Percentiles rank a stretch among this genome's conserved stretches.
phyloP scores from a whole-genome alignment of 2,113 vertebrate genomes.

The Psettodes erumei region DNA sequence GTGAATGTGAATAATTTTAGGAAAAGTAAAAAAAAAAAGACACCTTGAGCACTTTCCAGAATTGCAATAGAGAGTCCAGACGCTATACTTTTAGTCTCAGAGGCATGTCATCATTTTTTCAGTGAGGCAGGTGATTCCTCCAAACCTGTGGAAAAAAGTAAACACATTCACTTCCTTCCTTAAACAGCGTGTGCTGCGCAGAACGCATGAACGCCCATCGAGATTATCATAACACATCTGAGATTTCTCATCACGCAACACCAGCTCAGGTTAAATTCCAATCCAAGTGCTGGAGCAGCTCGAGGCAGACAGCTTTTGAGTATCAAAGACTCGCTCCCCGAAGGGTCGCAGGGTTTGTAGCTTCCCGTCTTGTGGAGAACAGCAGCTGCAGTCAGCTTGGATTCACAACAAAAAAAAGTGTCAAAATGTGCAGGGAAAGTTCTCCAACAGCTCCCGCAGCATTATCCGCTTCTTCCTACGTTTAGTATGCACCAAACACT shows the following conservation, averaged over 20 bases:
- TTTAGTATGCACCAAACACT: neutral
- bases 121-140: neutral
- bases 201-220: neutral
- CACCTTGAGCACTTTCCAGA: neutral
- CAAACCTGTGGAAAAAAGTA: neutral
- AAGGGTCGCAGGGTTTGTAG: neutral
- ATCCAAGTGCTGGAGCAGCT: neutral
- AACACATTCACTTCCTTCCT: neutral
- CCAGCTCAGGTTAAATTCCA: neutral
- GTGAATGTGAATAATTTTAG: conserved; percentile 11
- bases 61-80: neutral
- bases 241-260: neutral
- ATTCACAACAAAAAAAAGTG: neutral
- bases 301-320: neutral
- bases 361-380: neutral
- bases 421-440: neutral
- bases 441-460: neutral
- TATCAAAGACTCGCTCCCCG: neutral
- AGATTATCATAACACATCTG: neutral
- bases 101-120: too few species aligned
- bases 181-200: neutral
- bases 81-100: neutral
- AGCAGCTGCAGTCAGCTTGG: neutral
- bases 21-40: neutral
- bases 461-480: neutral